Evolutionary conservation across 2,113 vertebrate genomes (phyloP).

Genomic region (Ageneiosus marmoratus): DNA sequence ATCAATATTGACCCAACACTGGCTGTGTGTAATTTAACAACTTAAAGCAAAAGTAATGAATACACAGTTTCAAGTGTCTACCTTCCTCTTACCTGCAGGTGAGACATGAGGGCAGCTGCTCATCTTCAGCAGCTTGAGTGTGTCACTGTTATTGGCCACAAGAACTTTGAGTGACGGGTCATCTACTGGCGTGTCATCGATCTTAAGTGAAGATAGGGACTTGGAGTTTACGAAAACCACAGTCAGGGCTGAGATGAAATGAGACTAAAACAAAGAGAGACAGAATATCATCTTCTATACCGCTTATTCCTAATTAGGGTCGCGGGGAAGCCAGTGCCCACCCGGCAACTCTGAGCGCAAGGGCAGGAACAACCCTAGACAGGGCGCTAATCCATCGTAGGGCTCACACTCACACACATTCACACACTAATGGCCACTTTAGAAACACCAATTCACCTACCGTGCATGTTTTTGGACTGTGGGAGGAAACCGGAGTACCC

Average conservation of each 20-base stretch:
- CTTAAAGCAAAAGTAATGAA: neutral
- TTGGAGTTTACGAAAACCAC: conserved; percentile 99
- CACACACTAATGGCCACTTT: too few species aligned
- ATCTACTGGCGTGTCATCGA: conserved; percentile 79
- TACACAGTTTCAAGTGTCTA: neutral
- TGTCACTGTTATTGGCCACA: conserved; percentile 96
- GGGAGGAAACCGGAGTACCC: too few species aligned
- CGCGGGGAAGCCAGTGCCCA: too few species aligned
- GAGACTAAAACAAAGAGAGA: conserved; percentile 70
- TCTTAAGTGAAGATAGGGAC: conserved; percentile 93
- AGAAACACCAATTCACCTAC: too few species aligned
- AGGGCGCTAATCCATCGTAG: too few species aligned
- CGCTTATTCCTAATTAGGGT: too few species aligned
- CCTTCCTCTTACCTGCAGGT: conserved; percentile 76
- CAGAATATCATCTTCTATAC: too few species aligned
- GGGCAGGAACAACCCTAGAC: too few species aligned
- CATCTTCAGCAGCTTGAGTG: conserved; percentile 93
- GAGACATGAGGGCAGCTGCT: conserved; percentile 93
- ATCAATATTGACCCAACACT: neutral
- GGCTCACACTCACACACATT: too few species aligned
- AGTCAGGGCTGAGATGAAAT: conserved; percentile 92
- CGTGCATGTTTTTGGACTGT: too few species aligned
- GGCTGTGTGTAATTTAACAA: neutral
- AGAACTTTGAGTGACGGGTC: conserved; percentile 54
- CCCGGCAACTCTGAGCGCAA: too few species aligned